Base-by-base conservation (phyloP, 2,113 vertebrate genomes). In the Semnornis frantzii region DNA sequence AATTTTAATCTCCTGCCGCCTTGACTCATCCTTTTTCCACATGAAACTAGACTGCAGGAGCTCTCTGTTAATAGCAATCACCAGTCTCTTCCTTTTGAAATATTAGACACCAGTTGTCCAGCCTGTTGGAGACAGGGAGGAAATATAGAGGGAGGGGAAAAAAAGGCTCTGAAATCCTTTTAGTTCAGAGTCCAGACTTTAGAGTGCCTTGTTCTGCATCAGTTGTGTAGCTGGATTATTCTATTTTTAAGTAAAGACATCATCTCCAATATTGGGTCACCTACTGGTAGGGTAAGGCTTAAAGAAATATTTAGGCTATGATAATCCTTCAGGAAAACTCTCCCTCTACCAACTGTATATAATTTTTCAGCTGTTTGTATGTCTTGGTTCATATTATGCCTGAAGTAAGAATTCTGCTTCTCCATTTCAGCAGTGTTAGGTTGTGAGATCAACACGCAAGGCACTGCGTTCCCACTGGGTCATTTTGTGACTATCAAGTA, bases 241-340 rank as follows among this genome's bases (percentile, higher is more conserved):
- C 93, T 96, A 94, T 96, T 96, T 95, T 94, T 94, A 91, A 92
- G 34, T 69, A 39, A 55, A 81, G 87, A 54, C 91, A 88, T 94
- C 87, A 93, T 94, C 82, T 85, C 91, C 55, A 70, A 78, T 94
- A 94, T 44, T 89, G 82, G 92, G 91, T 94, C 89, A 85, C 39
- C 89, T 70, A 39, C 82, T 68, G 33, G 39, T 91, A 82, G 89
- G 74, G 82, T 87, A 93, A 82, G 55, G 85, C 91, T 93, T 96
- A 96, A 93, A 82, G 95, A 96, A 97, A 82, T 91, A 94, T 94
- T 91, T 91, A 90, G 92, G 82, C 87, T 95, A 91, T 94, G 89
- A 63, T 95, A 92, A 95, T 94, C 82, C 91, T 95, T n/a, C 50
- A 90, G 87, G 50, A 94, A 94, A 60, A 92, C 68, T 93, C 79